These are phyloP conservation scores for Microtus obscurus DNA, from an alignment of 2,797 vertebrate species.

Conservation along the genomic window DNA sequence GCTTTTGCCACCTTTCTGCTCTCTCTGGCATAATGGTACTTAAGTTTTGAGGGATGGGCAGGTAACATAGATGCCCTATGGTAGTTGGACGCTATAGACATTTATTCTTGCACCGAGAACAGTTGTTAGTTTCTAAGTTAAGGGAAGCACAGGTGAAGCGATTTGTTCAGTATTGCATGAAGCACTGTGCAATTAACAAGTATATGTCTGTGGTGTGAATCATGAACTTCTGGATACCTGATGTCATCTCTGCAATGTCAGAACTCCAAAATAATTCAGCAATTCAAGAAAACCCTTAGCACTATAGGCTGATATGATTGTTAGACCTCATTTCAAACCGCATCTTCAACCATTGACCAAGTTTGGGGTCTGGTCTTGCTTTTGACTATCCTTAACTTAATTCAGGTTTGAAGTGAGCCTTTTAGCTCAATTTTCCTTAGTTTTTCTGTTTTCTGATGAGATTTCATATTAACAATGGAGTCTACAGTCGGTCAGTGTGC, in stretches of 20 bases:
- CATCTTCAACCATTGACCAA: neutral
- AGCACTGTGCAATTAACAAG: conserved; percentile 27
- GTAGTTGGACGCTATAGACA: neutral
- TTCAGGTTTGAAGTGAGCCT: neutral
- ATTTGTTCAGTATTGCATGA: neutral
- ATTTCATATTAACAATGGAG: neutral
- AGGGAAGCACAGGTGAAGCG: conserved; percentile 59
- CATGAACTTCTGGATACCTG: neutral
- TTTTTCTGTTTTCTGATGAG: conserved; percentile 22
- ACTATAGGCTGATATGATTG: neutral
- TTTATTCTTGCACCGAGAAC: neutral
- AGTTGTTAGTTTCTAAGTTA: neutral
- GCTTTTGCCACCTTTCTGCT: neutral
- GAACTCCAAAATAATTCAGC: neutral
- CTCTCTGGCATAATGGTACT: neutral
- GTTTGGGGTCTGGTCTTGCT: neutral
- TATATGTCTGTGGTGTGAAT: neutral
- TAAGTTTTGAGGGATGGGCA: neutral
- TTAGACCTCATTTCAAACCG: neutral
- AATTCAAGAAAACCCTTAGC: neutral
- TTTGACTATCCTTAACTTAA: neutral
- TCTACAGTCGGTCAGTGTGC: neutral
- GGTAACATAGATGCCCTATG: neutral
- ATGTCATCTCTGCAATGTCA: neutral
- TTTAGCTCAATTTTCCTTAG: neutral